phyloP scores from a whole-genome alignment of 2,797 vertebrate species.

The Sebastes oblongus region DNA sequence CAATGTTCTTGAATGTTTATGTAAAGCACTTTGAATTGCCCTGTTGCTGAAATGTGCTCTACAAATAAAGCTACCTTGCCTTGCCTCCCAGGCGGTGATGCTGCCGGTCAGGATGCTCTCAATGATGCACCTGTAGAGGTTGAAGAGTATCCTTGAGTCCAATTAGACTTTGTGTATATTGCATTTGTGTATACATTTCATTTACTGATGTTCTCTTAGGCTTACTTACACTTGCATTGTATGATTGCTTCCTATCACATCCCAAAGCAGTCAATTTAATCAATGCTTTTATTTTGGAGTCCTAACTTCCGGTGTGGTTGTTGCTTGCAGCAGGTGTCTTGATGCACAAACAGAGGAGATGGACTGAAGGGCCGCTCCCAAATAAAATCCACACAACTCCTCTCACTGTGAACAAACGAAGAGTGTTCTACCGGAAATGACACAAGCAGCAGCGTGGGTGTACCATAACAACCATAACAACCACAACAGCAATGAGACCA shows the following conservation, averaged over 20 bases:
- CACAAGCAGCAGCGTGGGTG: conserved; percentile 26
- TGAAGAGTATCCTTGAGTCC: too few relatives aligned
- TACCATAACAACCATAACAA: background rate
- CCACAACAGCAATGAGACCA: background rate
- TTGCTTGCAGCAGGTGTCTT: background rate
- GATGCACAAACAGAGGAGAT: background rate
- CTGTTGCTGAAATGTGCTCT: too few relatives aligned
- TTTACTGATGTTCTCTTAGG: background rate
- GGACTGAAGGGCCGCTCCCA: conserved; percentile 48
- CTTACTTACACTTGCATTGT: background rate
- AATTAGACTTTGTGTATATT: too few relatives aligned
- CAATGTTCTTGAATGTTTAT: too few relatives aligned
- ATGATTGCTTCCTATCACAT: too few relatives aligned
- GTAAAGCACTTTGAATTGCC: too few relatives aligned
- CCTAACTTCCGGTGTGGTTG: background rate
- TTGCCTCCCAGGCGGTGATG: too few relatives aligned
- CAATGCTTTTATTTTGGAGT: conserved; percentile 36
- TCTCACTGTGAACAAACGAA: conserved; percentile 16
- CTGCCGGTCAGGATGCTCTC: too few relatives aligned
- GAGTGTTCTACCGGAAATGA: conserved; percentile 44
- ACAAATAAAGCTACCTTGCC: too few relatives aligned
- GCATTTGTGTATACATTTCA: background rate
- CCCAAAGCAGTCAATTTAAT: too few relatives aligned
- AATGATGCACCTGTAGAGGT: too few relatives aligned
- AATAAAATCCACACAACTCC: conserved; percentile 29